Percentiles rank a stretch among this genome's conserved stretches.
These are phyloP conservation scores for Diprion similis DNA, from an alignment of 1,140 invertebrate species.

Conservation along the genomic window DNA sequence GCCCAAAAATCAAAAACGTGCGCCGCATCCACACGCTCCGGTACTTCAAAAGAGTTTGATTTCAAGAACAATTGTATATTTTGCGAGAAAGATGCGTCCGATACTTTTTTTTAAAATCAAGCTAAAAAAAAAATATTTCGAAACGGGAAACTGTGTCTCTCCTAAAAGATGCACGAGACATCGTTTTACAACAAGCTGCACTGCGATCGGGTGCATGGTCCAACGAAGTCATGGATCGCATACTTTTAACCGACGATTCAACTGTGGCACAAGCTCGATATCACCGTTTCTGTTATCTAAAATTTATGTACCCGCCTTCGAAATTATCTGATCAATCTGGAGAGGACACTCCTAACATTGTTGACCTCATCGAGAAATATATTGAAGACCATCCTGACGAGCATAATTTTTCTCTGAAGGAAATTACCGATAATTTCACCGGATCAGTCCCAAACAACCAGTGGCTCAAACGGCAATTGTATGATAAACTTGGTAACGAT, in stretches of 20 bases:
- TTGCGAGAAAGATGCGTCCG: not conserved
- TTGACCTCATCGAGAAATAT: conserved; percentile 2
- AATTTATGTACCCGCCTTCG: not conserved
- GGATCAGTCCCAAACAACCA: not conserved
- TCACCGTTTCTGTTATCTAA: not conserved
- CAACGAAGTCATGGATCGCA: not conserved
- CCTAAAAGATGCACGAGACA: not conserved
- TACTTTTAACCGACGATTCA: not conserved
- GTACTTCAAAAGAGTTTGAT: not conserved
- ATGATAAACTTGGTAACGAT: conserved; percentile 17
- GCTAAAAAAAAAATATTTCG: not conserved
- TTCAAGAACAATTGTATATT: not conserved
- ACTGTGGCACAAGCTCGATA: not conserved
- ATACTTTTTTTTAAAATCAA: no score
- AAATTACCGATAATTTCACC: not conserved
- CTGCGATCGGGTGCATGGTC: not conserved
- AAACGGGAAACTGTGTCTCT: not conserved
- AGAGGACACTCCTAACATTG: not conserved
- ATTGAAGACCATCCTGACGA: conserved; percentile 8
- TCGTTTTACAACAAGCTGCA: not conserved
- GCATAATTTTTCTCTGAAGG: conserved; percentile 3
- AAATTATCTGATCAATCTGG: not conserved
- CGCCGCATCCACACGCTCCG: not conserved
- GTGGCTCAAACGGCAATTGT: conserved; percentile 11
- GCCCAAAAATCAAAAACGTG: not conserved